phyloP scores from a whole-genome alignment of 2,113 vertebrate species.

The Choloepus hoffmanni region DNA sequence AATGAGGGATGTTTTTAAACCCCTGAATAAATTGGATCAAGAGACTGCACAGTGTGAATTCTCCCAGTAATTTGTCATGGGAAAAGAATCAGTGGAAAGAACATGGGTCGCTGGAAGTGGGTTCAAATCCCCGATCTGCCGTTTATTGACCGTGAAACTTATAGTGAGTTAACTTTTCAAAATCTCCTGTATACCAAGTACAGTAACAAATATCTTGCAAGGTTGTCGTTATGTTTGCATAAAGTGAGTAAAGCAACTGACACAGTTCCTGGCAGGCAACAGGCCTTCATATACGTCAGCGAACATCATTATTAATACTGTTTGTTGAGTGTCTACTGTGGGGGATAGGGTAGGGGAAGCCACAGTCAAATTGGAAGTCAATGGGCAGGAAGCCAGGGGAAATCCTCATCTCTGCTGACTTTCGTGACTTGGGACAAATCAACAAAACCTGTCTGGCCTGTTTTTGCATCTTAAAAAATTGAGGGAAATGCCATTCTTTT shows the following conservation, averaged over 20 bases:
- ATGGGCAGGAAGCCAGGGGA: background rate
- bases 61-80: background rate
- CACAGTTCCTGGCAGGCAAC: background rate
- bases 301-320: background rate
- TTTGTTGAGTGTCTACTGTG: background rate
- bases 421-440: background rate
- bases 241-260: background rate
- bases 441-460: background rate
- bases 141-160: background rate
- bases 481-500: background rate
- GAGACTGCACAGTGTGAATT: background rate
- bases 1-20: background rate
- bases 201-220: background rate
- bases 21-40: background rate
- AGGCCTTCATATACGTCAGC: background rate
- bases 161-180: background rate
- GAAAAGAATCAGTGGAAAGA: constrained; percentile 13
- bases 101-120: background rate
- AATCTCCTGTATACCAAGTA: background rate
- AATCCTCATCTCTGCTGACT: background rate
- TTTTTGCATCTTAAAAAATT: constrained; percentile 45
- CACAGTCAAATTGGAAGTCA: background rate
- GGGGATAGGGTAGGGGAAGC: background rate
- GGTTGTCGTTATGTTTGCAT: background rate
- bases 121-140: background rate